Evolutionary conservation across 2,888 invertebrate species (phyloP), one percentile per base, ranked within the genome.

Genomic region (Hemicrepidius hirtus): DNA sequence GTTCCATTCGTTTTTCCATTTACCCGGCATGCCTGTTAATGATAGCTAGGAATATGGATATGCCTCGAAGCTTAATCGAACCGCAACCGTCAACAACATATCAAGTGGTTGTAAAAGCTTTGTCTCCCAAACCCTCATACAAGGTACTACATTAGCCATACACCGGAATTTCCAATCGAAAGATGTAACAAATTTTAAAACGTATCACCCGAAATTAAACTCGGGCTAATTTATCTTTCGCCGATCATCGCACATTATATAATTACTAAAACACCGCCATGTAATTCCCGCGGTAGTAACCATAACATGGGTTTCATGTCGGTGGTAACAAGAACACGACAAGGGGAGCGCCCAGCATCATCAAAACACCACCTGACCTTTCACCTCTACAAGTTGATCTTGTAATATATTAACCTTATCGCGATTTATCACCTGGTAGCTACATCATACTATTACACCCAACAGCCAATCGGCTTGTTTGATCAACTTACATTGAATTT

Each of bases 361-460:
- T 57, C 57, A 20, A 20, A 57, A 37, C 57, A 57, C 37, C 57
- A 21, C 18, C 57, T 57, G 57, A 57, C 57, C 57, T 37, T 18
- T 37, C 12, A 57, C 57, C 57, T 57, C 57, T 28, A 35, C 55
- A 55, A 18, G 55, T 57, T 57, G 57, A 57, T 57, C 57, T 57
- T 57, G 57, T 57, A 37, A 57, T 57, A 57, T 57, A 57, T 57
- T 57, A 57, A 57, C 57, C 57, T 37, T 57, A 57, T 57, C 57
- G 35, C 57, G 57, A 57, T 57, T 57, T 57, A 57, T 57, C 57
- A 57, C 57, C 57, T 57, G 57, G 57, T 57, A 57, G 57, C 37
- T 37, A 57, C 57, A 57, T 18, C 57, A 37, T 4, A 20, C 57
- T 37, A 57, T 57, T 37, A 57, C 57, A 20, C 9, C n/a, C 57